A percentile compares a stretch with the other conserved stretches of the same genome.
phyloP scores from a whole-genome alignment of 1,140 invertebrate genomes.

The Condylostylus longicornis region DNA sequence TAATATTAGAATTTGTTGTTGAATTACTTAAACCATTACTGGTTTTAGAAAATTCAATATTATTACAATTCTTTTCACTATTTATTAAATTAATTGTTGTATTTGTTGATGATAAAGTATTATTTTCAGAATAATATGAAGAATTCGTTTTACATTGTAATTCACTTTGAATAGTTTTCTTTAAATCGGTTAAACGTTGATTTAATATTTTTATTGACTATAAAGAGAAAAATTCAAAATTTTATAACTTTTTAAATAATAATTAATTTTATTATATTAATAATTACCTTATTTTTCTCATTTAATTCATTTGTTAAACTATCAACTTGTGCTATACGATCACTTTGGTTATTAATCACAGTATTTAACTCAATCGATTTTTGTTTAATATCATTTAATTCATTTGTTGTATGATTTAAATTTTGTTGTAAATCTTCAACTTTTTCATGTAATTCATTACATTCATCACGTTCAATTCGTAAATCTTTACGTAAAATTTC shows the following conservation, averaged over 20 bases:
- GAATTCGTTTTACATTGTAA: too few relatives aligned
- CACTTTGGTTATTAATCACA: slow-evolving; percentile 35
- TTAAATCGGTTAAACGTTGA: slow-evolving; percentile 71
- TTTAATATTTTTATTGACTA: slow-evolving; percentile 79
- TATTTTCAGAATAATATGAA: too few relatives aligned
- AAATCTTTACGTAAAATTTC: slow-evolving; percentile 56
- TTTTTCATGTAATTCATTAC: slow-evolving; percentile 33
- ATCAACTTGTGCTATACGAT: slow-evolving; percentile 43
- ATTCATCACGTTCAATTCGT: slow-evolving; percentile 34
- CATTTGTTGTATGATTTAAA: slow-evolving; percentile 18
- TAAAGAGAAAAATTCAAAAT: slow-evolving; percentile 16
- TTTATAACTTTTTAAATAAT: not conserved
- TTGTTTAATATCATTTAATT: slow-evolving; percentile 33
- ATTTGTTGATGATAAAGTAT: too few relatives aligned
- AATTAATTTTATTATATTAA: slow-evolving; percentile 1
- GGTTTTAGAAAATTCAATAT: too few relatives aligned
- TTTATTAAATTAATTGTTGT: too few relatives aligned
- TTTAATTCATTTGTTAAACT: slow-evolving; percentile 57
- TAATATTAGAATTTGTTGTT: too few relatives aligned
- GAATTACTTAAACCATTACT: too few relatives aligned
- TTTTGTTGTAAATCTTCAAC: slow-evolving; percentile 33
- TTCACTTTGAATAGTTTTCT: slow-evolving; percentile 79
- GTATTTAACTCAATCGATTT: slow-evolving; percentile 36
- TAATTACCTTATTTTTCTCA: slow-evolving; percentile 59
- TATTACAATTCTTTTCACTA: too few relatives aligned